Conservation (phyloP, 1,140 invertebrate species). For the Caenorhabditis tropicalis region DNA sequence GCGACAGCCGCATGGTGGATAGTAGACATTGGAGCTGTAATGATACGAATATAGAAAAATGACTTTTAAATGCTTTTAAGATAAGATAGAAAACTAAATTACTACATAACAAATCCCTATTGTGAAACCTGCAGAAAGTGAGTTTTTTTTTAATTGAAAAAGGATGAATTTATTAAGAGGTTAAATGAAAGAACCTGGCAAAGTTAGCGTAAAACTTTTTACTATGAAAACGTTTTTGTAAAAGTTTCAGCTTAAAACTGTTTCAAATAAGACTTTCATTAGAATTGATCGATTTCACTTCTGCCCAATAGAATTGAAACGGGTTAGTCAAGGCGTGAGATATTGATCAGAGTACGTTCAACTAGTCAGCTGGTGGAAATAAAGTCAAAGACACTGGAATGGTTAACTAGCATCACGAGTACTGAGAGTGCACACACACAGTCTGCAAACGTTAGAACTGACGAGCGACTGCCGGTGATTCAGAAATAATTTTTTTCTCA, state of each 20-base stretch:
- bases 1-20: neutral
- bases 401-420: neutral
- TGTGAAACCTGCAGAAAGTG: no score
- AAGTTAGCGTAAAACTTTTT: no score
- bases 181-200: no score
- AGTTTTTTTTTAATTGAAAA: no score
- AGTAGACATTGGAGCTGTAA: neutral
- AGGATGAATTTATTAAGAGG: no score
- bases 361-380: constrained; percentile 5
- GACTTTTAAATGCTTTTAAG: no score
- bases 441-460: neutral
- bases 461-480: neutral
- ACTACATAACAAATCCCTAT: no score
- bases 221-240: neutral
- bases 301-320: neutral
- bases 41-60: no score
- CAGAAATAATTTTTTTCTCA: neutral
- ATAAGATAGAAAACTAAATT: no score
- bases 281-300: neutral
- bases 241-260: neutral
- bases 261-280: neutral
- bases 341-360: constrained; percentile 4
- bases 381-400: neutral
- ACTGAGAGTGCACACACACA: neutral
- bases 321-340: neutral